Conservation (phyloP, 2,113 vertebrate genomes). For the Eleginops maclovinus region DNA sequence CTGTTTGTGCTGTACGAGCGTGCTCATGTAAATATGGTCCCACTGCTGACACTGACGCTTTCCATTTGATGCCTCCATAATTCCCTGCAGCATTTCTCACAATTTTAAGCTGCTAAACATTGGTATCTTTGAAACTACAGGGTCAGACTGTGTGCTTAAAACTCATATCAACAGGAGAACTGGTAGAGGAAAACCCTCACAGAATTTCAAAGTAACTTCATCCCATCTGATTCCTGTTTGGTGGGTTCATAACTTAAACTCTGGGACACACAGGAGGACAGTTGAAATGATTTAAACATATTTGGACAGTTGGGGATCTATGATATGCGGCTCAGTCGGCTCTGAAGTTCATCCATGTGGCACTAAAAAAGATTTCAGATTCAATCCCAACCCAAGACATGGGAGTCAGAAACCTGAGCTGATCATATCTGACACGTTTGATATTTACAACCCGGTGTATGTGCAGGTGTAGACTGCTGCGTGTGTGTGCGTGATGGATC, state of each 20-base stretch:
- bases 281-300: slow-evolving; percentile 15
- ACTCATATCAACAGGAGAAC: slow-evolving; percentile 26
- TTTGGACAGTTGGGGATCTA: slow-evolving; percentile 4
- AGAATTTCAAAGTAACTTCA: slow-evolving; percentile 7
- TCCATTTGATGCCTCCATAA: slow-evolving; percentile 32
- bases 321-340: slow-evolving; percentile 21
- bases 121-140: slow-evolving; percentile 40
- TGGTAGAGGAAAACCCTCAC: slow-evolving; percentile 10
- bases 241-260: slow-evolving; percentile 26
- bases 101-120: slow-evolving; percentile 50
- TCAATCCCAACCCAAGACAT: neutral
- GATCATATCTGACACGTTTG: slow-evolving; percentile 17
- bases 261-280: slow-evolving; percentile 6
- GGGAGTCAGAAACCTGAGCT: slow-evolving; percentile 8
- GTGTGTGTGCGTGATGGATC: neutral
- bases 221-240: slow-evolving; percentile 19
- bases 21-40: slow-evolving; percentile 44
- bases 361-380: slow-evolving; percentile 11
- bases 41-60: slow-evolving; percentile 52
- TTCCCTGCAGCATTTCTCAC: slow-evolving; percentile 48
- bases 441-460: neutral
- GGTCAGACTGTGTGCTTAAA: slow-evolving; percentile 37
- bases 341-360: slow-evolving; percentile 3
- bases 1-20: slow-evolving; percentile 50
- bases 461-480: neutral